phyloP scores from a whole-genome alignment of 92 coral and sea anemone species.

The Umimayanthus chanpuru region DNA sequence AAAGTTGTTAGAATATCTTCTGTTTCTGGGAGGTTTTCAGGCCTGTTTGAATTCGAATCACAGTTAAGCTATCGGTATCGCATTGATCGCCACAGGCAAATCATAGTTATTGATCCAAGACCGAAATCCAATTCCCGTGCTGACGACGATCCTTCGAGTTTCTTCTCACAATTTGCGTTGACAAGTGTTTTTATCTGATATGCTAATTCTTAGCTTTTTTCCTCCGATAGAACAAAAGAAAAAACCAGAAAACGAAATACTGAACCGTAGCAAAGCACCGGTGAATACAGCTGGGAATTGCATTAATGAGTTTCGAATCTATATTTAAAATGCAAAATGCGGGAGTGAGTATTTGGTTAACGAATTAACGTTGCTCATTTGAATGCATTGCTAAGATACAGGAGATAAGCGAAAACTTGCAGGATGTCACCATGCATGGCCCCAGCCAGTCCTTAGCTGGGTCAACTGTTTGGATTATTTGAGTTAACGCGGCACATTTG shows the following conservation, averaged over 20 bases:
- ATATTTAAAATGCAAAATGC: slow-evolving; percentile 27
- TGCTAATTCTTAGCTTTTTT: background rate
- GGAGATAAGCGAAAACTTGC: background rate
- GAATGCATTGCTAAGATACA: slow-evolving; percentile 46
- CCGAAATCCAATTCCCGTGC: background rate
- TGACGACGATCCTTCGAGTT: background rate
- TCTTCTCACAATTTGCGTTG: slow-evolving; percentile 11
- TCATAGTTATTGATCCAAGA: background rate
- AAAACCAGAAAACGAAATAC: background rate
- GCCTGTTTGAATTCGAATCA: background rate
- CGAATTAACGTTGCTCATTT: slow-evolving; percentile 31
- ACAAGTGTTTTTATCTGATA: background rate
- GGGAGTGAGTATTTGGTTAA: slow-evolving; percentile 12
- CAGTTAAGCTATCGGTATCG: background rate
- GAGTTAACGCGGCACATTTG: background rate
- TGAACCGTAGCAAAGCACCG: background rate
- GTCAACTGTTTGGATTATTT: background rate
- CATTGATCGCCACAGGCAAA: background rate
- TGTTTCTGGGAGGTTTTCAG: background rate
- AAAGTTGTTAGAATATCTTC: background rate
- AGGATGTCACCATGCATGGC: background rate
- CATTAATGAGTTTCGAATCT: slow-evolving; percentile 14
- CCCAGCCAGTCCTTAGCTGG: background rate
- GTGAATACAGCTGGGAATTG: slow-evolving; percentile 11
- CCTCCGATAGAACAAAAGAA: background rate